Evolutionary conservation across 2,797 vertebrate species (phyloP).

Genomic region (Tachyglossus aculeatus): DNA sequence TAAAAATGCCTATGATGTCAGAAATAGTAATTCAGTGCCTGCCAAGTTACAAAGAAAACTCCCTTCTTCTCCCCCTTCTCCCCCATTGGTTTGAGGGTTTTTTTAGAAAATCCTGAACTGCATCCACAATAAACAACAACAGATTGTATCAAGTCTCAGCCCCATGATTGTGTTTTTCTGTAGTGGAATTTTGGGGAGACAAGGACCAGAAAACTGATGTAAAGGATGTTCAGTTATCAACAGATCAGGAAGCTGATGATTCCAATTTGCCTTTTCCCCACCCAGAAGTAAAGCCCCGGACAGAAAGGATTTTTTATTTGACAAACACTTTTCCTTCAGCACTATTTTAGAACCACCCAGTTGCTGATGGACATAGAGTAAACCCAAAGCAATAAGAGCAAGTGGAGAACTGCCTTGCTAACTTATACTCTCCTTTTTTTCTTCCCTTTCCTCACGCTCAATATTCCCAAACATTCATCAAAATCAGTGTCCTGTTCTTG

Average conservation of each 20-base stretch:
- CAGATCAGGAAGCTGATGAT: background rate
- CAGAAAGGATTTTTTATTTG: background rate
- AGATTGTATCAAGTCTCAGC: background rate
- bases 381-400: background rate
- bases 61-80: background rate
- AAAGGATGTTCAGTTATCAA: background rate
- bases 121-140: slow-evolving; percentile 12
- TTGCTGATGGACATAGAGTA: background rate
- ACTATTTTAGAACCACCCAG: background rate
- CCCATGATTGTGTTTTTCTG: rapidly evolving
- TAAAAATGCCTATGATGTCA: slow-evolving; percentile 60
- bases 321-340: background rate
- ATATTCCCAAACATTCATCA: too few relatives aligned
- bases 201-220: background rate
- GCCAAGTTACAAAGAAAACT: slow-evolving; percentile 32
- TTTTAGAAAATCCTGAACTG: slow-evolving; percentile 11
- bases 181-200: background rate
- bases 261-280: background rate
- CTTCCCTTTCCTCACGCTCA: too few relatives aligned
- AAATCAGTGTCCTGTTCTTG: too few relatives aligned
- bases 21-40: slow-evolving; percentile 19
- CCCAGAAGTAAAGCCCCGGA: background rate
- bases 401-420: background rate
- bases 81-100: background rate
- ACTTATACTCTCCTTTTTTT: too few relatives aligned